These are phyloP conservation scores for Atta colombica DNA, from an alignment of 1,140 invertebrate genomes.

Conservation along the genomic window DNA sequence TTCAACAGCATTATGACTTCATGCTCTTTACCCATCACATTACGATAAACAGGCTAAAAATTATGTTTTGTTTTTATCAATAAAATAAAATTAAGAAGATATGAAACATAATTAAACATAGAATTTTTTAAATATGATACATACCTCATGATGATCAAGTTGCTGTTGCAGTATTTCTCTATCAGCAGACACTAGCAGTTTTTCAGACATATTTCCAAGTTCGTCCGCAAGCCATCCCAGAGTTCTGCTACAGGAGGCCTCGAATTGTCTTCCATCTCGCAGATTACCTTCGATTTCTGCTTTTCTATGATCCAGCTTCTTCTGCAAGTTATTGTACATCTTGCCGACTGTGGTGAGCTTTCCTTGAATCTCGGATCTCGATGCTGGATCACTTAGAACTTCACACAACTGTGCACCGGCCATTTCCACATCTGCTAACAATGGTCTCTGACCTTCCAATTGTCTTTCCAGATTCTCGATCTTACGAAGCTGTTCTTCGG, in stretches of 20 bases:
- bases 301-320: slow-evolving; percentile 95
- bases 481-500: slow-evolving; percentile 95
- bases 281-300: slow-evolving; percentile 96
- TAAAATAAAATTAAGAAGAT: neutral
- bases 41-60: slow-evolving; percentile 92
- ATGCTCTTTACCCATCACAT: slow-evolving; percentile 95
- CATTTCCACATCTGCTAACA: slow-evolving; percentile 95
- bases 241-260: slow-evolving; percentile 94
- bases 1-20: slow-evolving; percentile 97
- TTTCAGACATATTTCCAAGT: slow-evolving; percentile 91
- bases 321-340: slow-evolving; percentile 94
- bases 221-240: slow-evolving; percentile 95
- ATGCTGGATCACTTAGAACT: slow-evolving; percentile 96
- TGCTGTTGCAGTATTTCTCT: slow-evolving; percentile 94
- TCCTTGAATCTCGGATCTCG: slow-evolving; percentile 95
- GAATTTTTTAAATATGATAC: slow-evolving; percentile 40
- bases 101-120: neutral
- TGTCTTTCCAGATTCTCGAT: slow-evolving; percentile 95
- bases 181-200: slow-evolving; percentile 95
- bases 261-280: slow-evolving; percentile 94
- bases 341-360: slow-evolving; percentile 94
- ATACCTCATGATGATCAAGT: slow-evolving; percentile 93
- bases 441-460: slow-evolving; percentile 94
- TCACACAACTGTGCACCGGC: slow-evolving; percentile 94
- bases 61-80: slow-evolving; percentile 33